Conservation (phyloP, 1,140 invertebrate species). For the Drosophila elegans region DNA sequence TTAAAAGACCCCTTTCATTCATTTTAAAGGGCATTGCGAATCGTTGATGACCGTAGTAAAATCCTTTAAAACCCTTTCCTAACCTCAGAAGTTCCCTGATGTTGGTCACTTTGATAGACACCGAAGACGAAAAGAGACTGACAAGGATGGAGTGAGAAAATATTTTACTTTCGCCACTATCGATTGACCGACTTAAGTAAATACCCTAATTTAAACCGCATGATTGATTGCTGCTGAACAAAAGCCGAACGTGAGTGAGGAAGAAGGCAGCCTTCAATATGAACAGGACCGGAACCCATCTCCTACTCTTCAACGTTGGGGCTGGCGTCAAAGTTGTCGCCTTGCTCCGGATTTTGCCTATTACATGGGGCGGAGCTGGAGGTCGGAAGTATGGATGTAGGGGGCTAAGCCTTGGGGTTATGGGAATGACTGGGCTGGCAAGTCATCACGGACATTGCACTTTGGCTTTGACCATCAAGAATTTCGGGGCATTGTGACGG, state of each 20-base stretch:
- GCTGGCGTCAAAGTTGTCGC: constrained; percentile 70
- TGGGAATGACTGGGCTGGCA: constrained; percentile 53
- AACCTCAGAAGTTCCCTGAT: constrained; percentile 24
- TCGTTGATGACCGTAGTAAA: constrained; percentile 35
- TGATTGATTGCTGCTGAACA: constrained; percentile 74
- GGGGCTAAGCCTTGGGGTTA: constrained; percentile 20
- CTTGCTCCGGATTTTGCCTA: constrained; percentile 40
- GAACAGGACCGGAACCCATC: constrained; percentile 52
- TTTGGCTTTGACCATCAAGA: constrained; percentile 81
- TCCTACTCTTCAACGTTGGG: constrained; percentile 22
- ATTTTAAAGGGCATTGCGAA: constrained; percentile 12
- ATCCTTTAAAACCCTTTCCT: constrained; percentile 50
- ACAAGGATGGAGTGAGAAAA: constrained; percentile 22
- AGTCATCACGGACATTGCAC: constrained; percentile 82
- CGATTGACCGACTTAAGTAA: constrained; percentile 76
- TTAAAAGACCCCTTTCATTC: neutral
- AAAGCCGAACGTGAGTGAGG: neutral
- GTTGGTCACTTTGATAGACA: constrained; percentile 32
- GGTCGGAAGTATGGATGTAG: constrained; percentile 19
- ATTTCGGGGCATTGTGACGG: constrained; percentile 26
- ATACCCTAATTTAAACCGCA: constrained; percentile 83
- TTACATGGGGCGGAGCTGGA: constrained; percentile 1
- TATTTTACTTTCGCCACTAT: constrained; percentile 47
- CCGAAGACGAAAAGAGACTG: neutral
- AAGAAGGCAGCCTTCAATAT: constrained; percentile 53